A percentile compares a stretch with the other conserved stretches of the same genome.
Conservation (phyloP, 2,888 invertebrate species). For the Halocaridina rubra region DNA sequence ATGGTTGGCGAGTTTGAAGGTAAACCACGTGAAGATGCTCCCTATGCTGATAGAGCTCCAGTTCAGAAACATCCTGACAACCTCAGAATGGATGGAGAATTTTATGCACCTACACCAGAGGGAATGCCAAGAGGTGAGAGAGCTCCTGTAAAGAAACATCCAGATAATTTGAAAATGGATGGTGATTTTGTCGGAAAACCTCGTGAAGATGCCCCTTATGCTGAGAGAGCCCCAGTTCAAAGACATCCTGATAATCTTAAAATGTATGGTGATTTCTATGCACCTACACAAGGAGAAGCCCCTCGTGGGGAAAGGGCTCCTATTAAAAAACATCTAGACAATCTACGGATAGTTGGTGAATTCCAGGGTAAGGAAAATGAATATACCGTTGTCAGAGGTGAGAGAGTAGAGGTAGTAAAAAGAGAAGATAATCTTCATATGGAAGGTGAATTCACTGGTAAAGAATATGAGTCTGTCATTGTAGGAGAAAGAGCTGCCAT, state of each 20-base stretch:
- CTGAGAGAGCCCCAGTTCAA: neutral
- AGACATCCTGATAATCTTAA: neutral
- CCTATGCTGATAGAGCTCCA: constrained; percentile 22
- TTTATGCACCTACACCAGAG: constrained; percentile 65
- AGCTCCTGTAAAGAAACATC: constrained; percentile 20
- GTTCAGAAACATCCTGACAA: constrained; percentile 30
- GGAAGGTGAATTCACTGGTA: constrained; percentile 64
- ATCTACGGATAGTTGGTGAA: constrained; percentile 69
- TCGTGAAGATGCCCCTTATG: neutral
- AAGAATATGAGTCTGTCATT: constrained; percentile 27
- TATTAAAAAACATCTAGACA: constrained; percentile 66
- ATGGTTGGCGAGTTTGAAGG: constrained; percentile 72
- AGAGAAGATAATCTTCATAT: constrained; percentile 68
- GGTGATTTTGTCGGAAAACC: constrained; percentile 66
- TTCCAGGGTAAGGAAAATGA: constrained; percentile 72
- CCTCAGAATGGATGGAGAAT: constrained; percentile 74
- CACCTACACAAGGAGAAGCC: neutral
- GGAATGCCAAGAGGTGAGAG: constrained; percentile 4
- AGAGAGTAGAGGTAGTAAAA: constrained; percentile 64
- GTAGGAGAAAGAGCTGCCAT: constrained; percentile 64
- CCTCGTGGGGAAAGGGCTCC: constrained; percentile 63
- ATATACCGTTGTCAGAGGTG: constrained; percentile 49
- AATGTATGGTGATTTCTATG: neutral
- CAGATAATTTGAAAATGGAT: constrained; percentile 30
- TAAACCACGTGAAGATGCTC: constrained; percentile 11